Evolutionary conservation across 2,888 invertebrate species (phyloP).

Genomic region (Incurvaria masculella): DNA sequence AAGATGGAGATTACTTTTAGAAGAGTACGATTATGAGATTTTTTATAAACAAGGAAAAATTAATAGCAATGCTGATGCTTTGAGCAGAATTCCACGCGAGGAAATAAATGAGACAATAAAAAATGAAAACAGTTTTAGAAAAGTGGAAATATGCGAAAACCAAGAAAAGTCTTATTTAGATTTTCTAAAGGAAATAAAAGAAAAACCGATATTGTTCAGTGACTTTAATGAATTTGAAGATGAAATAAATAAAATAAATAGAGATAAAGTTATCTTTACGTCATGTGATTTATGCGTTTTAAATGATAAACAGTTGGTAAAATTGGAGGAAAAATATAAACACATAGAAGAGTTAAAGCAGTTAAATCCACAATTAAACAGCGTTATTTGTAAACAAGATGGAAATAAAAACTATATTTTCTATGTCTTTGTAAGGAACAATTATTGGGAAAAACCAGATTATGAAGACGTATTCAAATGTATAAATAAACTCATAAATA

Average conservation of each 20-base stretch:
- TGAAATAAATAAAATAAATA: slow-evolving; percentile 1
- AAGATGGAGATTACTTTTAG: slow-evolving; percentile 22
- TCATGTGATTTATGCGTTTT: slow-evolving; percentile 7
- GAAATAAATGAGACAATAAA: no score
- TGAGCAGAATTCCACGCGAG: slow-evolving; percentile 18
- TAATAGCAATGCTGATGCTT: slow-evolving; percentile 23
- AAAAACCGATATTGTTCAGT: no score
- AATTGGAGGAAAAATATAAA: background rate
- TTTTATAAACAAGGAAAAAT: slow-evolving; percentile 21
- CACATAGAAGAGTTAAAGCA: background rate
- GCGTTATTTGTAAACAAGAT: slow-evolving; percentile 3
- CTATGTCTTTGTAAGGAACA: slow-evolving; percentile 7
- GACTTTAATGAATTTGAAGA: no score
- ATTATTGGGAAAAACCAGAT: slow-evolving; percentile 16
- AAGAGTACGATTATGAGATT: slow-evolving; percentile 26
- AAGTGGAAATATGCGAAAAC: no score
- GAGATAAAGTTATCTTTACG: slow-evolving; percentile 6
- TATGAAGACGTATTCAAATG: slow-evolving; percentile 18
- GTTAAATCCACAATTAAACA: slow-evolving; percentile 1
- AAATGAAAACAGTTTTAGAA: no score
- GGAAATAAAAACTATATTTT: background rate
- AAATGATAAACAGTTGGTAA: slow-evolving; percentile 4
- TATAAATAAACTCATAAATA: slow-evolving; percentile 10
- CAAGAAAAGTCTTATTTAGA: no score
- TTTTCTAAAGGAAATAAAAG: no score